Percentiles rank a stretch among this genome's conserved stretches.
These are phyloP conservation scores for Melanogrammus aeglefinus DNA, from an alignment of 2,797 vertebrate species.

Conservation along the genomic window DNA sequence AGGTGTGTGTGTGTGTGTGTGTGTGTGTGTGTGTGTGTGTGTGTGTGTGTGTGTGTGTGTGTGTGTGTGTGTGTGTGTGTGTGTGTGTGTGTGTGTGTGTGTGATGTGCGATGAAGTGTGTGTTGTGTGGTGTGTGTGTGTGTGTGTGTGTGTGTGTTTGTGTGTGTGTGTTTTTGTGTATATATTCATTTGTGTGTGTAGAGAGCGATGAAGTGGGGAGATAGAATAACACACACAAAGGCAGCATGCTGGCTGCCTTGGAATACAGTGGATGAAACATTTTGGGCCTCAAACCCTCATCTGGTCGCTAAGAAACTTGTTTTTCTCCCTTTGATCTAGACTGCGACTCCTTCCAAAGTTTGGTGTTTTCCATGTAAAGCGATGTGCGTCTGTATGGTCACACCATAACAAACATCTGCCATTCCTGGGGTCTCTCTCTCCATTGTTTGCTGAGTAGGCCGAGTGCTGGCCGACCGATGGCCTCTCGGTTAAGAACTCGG, in stretches of 20 bases:
- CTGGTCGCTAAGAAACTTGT: no score
- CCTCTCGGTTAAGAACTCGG: slow-evolving; percentile 59
- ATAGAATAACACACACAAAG: slow-evolving; percentile 9
- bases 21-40: slow-evolving; percentile 7
- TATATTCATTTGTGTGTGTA: neutral
- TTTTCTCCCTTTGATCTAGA: neutral
- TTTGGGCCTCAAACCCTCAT: neutral
- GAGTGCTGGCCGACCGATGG: slow-evolving; percentile 44
- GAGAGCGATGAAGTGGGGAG: slow-evolving; percentile 9
- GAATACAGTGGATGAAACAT: slow-evolving; percentile 1
- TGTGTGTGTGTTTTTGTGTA: slow-evolving; percentile 15
- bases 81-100: slow-evolving; percentile 12
- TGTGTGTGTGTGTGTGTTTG: slow-evolving; percentile 14
- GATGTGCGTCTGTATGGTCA: neutral
- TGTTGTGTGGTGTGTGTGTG: slow-evolving; percentile 9
- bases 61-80: slow-evolving; percentile 14
- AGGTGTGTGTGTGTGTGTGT: slow-evolving; percentile 20
- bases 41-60: slow-evolving; percentile 4
- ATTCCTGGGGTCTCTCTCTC: slow-evolving; percentile 45
- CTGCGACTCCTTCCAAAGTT: neutral
- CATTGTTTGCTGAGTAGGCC: slow-evolving; percentile 37
- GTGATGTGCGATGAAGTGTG: slow-evolving; percentile 1
- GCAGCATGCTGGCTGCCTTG: neutral
- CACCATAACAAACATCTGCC: slow-evolving; percentile 39
- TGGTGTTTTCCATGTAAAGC: neutral